Percentiles rank a stretch among this genome's conserved stretches.
These are phyloP conservation scores for Busseola fusca DNA, from an alignment of 2,888 invertebrate species.

Conservation along the genomic window DNA sequence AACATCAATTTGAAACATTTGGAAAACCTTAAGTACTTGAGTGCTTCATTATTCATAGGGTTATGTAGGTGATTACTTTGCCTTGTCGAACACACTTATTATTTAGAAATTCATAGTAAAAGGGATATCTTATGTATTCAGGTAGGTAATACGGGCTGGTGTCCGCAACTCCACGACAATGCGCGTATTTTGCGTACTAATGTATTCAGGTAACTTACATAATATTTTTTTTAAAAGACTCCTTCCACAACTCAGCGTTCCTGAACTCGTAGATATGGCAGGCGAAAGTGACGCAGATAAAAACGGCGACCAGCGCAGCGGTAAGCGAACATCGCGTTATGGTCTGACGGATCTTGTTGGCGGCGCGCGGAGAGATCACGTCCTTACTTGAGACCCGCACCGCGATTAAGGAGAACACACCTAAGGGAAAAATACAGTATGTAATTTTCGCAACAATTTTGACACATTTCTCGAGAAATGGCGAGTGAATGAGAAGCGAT, in stretches of 20 bases:
- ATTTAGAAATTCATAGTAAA: background rate
- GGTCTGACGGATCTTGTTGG: conserved; percentile 95
- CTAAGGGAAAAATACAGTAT: conserved; percentile 78
- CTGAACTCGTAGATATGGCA: conserved; percentile 95
- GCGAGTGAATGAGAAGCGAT: background rate
- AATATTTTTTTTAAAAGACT: conserved; percentile 93
- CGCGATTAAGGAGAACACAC: conserved; percentile 93
- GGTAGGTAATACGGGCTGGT: no score
- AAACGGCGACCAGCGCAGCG: conserved; percentile 92
- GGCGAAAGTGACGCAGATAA: conserved; percentile 93
- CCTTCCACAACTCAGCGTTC: conserved; percentile 92
- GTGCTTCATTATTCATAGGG: no score
- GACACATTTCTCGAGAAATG: background rate
- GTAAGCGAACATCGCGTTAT: conserved; percentile 96
- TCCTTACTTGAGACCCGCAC: conserved; percentile 95
- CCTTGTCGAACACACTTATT: background rate
- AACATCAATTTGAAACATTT: no score
- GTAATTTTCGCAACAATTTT: background rate
- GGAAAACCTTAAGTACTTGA: no score
- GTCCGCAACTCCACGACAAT: no score
- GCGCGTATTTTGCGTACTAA: no score
- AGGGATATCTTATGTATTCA: no score
- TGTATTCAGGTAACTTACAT: conserved; percentile 90
- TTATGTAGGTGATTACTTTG: background rate
- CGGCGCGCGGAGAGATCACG: conserved; percentile 95